Evolutionary conservation across 1,140 invertebrate species (phyloP), one percentile per base, ranked within the genome.

Genomic region (Lycorma delicatula): DNA sequence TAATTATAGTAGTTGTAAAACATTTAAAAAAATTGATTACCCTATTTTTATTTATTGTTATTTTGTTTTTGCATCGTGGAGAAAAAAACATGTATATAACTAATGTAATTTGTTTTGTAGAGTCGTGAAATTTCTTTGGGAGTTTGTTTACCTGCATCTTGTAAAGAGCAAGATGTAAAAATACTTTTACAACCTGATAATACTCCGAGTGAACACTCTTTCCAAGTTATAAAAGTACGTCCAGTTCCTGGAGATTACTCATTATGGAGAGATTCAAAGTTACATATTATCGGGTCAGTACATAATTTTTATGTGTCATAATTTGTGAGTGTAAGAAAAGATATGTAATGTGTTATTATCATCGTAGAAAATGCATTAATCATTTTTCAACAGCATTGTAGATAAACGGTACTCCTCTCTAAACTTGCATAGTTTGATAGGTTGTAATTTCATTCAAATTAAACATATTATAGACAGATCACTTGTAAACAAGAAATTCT

Each of bases 251-350:
- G 81, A 36, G 68, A 78, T 38, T 90, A 88, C 64, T 77, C 76
- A 16, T 66, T 84, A 22, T 78, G 79, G 66, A 67, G 71, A 9
- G 86, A 91, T 71, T 68, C 77, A 11, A 88, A 86, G 68, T 78
- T 88, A 58, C 82, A 83, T 66, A 77, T 88, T 58, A 73, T 88
- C 29, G 77, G 79, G 86, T 89, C 73, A 81, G 81, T 77, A n/a
- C 31, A 34, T 34, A 34, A 34, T 9, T 9, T 34, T 9, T 34
- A 34, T 34, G 31, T 34, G n/a, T n/a, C n/a, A 34, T 34, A 47
- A 47, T 47, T 9, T 47, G 6, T 22, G 6, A 47, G 9, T 20
- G 12, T 13, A 47, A n/a, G 20, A 47, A 47, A 7, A 13, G 9
- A 47, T 13, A 6, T 49, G 3, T 22, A 49, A 49, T 49, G 47